phyloP scores from a whole-genome alignment of 2,113 vertebrate species.

The Balaenoptera acutorostrata region DNA sequence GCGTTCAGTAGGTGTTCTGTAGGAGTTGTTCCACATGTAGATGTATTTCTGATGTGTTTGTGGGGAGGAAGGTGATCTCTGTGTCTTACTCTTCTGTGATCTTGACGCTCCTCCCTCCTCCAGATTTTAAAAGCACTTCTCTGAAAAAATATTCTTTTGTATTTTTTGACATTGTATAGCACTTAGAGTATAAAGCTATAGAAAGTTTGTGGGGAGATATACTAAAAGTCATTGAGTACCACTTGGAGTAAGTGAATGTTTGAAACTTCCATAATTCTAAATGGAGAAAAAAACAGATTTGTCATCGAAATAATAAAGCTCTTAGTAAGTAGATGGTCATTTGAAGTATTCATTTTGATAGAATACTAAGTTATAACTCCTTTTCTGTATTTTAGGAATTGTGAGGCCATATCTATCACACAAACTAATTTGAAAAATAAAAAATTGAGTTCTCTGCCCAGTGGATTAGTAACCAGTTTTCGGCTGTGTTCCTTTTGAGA shows the following conservation, averaged over 20 bases:
- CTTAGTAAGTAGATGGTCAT: not conserved
- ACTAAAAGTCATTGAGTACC: not conserved
- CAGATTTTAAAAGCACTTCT: not conserved
- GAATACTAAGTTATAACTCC: not conserved
- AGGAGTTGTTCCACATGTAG: no score
- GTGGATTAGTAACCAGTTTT: not conserved
- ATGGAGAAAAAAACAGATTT: not conserved
- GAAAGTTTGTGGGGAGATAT: not conserved
- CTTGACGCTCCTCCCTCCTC: not conserved
- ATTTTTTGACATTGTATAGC: not conserved
- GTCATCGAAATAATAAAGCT: not conserved
- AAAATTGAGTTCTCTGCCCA: not conserved
- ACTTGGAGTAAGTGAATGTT: not conserved
- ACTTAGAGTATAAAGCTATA: not conserved
- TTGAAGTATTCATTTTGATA: not conserved
- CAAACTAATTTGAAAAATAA: not conserved
- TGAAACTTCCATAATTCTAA: not conserved
- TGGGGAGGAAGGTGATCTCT: no score
- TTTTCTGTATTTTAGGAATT: not conserved
- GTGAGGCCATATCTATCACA: not conserved
- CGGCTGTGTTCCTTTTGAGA: not conserved
- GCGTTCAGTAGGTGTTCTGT: no score
- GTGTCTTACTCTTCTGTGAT: fast-evolving
- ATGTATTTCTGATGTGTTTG: no score
- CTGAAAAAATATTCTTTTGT: not conserved